Conservation (phyloP, 1,140 invertebrate genomes). For the Drosophila tani region DNA sequence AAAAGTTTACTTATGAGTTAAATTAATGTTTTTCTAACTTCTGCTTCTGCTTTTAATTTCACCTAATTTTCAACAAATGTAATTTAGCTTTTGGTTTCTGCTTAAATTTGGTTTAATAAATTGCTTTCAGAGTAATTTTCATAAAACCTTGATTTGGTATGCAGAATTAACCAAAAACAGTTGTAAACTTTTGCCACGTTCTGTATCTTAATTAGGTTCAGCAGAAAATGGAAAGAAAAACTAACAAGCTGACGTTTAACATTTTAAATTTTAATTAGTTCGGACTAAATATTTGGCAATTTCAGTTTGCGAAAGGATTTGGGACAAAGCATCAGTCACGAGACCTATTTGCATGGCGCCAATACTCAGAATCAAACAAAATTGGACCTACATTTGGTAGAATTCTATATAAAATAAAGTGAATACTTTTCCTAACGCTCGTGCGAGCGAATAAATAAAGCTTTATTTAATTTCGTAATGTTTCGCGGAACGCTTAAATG, state of each 20-base stretch:
- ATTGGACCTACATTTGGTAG: not conserved
- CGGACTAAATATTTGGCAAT: slow-evolving; percentile 8
- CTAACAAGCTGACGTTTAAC: slow-evolving; percentile 19
- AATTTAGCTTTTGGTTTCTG: not conserved
- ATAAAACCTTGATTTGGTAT: not conserved
- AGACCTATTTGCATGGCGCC: slow-evolving; percentile 1
- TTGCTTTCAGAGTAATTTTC: no score
- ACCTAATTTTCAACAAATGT: not conserved
- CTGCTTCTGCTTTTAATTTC: not conserved
- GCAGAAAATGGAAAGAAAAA: not conserved
- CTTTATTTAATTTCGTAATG: slow-evolving; percentile 28
- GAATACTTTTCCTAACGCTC: slow-evolving; percentile 20
- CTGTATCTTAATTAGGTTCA: slow-evolving; percentile 7
- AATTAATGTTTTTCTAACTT: not conserved
- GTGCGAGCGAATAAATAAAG: slow-evolving; percentile 34
- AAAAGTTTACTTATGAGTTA: not conserved
- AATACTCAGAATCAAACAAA: not conserved
- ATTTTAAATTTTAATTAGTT: slow-evolving; percentile 42
- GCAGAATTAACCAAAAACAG: not conserved
- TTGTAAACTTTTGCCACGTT: slow-evolving; percentile 3
- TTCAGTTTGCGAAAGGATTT: slow-evolving; percentile 12
- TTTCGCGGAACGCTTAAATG: slow-evolving; percentile 25
- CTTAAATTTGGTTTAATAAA: not conserved
- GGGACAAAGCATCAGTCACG: slow-evolving; percentile 15
- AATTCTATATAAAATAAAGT: no score